Evolutionary conservation across 2,797 vertebrate species (phyloP), one percentile per base, ranked within the genome.

Genomic region (Lepidocolaptes lacrymiger): DNA sequence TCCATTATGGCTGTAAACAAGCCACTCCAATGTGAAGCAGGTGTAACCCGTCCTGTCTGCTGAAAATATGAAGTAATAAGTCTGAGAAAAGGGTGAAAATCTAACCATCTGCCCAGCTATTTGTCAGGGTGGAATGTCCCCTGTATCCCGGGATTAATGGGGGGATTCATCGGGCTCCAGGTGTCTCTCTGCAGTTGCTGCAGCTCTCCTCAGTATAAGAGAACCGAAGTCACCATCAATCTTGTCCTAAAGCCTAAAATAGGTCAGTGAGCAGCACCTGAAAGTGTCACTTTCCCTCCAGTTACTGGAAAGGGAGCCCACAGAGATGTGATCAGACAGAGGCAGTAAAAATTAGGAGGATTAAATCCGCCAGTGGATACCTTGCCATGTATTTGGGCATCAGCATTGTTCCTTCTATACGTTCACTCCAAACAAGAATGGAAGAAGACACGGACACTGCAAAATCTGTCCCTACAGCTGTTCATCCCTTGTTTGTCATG

Each of bases 1-100:
- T 95, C 90, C 90, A 88, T 95, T 89, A 82, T 24, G 80, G 63
- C 84, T 82, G 77, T 91, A 95, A 95, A 95, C 93, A 91, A 85
- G 89, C 82, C 62, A 41, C 78, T 93, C 59, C 44, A 21, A 92
- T 94, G 81, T 83, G 92, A 92, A 94, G 90, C 94, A 96, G 95
- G 95, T 95, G 88, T 94, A 93, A 92, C 90, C 88, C 85, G 34
- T 5, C 64, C 74, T 95, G 90, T 71, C 88, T 89, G 80, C 80
- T 94, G 85, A 66, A 94, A 96, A 95, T 91, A 90, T 89, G 86
- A 92, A 95, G 67, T 73, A 92, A 94, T 94, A 95, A 94, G 71
- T 95, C 88, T 79, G 63, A 64, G 68, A 71, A 91, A 96, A 92
- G 77, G 73, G 82, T 72, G 88, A 49, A 95, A 91, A 75, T 24